Base-by-base conservation (phyloP, 2,888 invertebrate genomes). In the Torymus aiolomorphi region DNA sequence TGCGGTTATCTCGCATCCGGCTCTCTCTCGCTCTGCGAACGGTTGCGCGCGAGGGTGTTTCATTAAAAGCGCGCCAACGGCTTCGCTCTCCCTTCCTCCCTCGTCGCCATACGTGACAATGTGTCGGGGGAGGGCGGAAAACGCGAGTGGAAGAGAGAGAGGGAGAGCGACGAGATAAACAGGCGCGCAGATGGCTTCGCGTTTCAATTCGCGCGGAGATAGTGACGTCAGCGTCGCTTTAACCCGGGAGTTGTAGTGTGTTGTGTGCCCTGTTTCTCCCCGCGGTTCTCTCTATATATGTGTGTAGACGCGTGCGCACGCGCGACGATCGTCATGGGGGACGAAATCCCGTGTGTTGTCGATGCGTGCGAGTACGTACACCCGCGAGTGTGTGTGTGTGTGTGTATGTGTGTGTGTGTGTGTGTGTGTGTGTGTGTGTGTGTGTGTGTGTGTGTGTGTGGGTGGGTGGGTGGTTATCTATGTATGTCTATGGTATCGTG, bases 1-100 rank as follows among this genome's bases (percentile, higher is more conserved):
- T 16, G 76, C 70, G 76, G 69, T 76, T 76, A 76, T 76, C 76
- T 76, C 69, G 24, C 62, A 76, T 70, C 70, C 76, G 76, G 66
- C 4, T 18, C 18, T 31, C 10, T 42, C 16, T 42, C 72, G 52
- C 51, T 62, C 59, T 42, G 72, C 72, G 63, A 73, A 63, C 72
- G 63, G 51, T 49, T 56, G 56, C 16, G 52, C n/a, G 71, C 52
- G 14, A 20, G 31, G 61, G 61, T 63, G 74, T 78, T 78, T 78
- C 74, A 78, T 78, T 74, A 78, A 78, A 78, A 78, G 62, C 61
- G 42, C 20, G 54, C 78, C 76, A 51, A 63, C 71, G 65, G 56
- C 76, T 57, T 51, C 49, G 4, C 13, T n/a, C 14, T 13, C 18
- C 31, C 20, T 56, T 14, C 12, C 56, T 20, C 14, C 69, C 2